Conservation (phyloP, 2,888 invertebrate species). For the Vannuccia rotundouncinata region DNA sequence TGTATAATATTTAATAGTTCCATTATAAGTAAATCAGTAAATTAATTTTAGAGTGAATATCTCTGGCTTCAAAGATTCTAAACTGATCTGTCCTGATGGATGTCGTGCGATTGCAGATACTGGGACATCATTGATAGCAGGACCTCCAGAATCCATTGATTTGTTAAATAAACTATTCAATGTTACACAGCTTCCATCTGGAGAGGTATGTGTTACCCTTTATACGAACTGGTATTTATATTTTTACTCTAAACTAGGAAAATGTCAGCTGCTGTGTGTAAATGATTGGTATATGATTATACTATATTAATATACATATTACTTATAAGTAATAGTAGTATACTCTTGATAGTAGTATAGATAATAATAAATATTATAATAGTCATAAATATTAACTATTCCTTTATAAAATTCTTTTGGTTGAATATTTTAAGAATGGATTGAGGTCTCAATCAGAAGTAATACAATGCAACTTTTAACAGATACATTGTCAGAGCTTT, state of each 20-base stretch:
- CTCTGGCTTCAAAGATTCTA: background rate
- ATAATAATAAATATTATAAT: too few species aligned
- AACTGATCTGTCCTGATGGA: constrained; percentile 67
- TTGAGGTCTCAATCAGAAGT: too few species aligned
- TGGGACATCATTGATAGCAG: constrained; percentile 81
- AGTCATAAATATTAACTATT: too few species aligned
- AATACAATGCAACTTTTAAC: too few species aligned
- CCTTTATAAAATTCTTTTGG: too few species aligned
- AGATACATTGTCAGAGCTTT: too few species aligned
- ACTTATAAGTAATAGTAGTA: too few species aligned
- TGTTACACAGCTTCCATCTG: constrained; percentile 44
- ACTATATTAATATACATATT: too few species aligned
- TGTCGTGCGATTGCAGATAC: constrained; percentile 70
- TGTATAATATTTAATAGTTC: background rate
- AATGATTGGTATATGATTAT: background rate
- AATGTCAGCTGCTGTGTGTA: too few species aligned
- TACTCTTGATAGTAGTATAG: too few species aligned
- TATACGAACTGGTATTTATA: background rate
- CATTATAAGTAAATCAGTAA: background rate
- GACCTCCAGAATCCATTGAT: constrained; percentile 69
- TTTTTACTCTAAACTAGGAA: too few species aligned
- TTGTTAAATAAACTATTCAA: constrained; percentile 68
- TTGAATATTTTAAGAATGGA: too few species aligned
- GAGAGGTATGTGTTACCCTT: background rate
- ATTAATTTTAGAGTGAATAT: background rate